Base-by-base conservation (phyloP, 1,140 invertebrate genomes). In the Calliopsis andreniformis region DNA sequence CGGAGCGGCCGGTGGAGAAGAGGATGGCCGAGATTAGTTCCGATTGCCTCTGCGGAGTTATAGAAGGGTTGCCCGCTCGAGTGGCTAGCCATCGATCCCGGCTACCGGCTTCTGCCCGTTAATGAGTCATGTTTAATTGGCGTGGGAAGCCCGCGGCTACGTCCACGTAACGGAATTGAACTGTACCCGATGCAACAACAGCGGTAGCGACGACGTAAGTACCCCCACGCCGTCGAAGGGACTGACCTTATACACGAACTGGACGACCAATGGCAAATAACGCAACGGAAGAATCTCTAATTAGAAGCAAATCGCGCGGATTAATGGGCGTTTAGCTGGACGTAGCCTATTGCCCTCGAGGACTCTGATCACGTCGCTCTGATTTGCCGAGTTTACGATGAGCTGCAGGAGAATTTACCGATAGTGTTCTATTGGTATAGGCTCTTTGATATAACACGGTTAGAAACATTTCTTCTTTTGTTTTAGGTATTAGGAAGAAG, bases 91-190 rank as follows among this genome's bases (percentile, higher is more conserved):
- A 89, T 89, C 89, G 88, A 89, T 90, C 70, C 86, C 81, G 77
- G 70, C 85, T 87, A 84, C 87, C 83, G 86, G 79, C 87, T 87
- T 86, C 86, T 86, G 87, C 86, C 90, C 89, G 91, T 92, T 92
- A 92, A 92, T 92, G 91, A 92, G 91, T 92, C 91, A 91, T 92
- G 91, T 92, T 92, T 92, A 92, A 92, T 92, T 92, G 91, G 91
- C 91, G 91, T 92, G 91, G 91, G 91, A 92, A 92, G 90, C 86
- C 81, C 76, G 80, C 73, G 84, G 87, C 83, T 88, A 87, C 86
- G 86, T 90, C 88, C 86, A 86, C 81, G 77, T 91, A 90, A 91
- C 89, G 89, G 90, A 89, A 90, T 89, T 86, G 84, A 86, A 84
- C 85, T 85, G 79, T 86, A 85, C 70, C 63, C 80, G 79, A 78